Conservation (phyloP, 2,888 invertebrate genomes). For the Mantis religiosa region DNA sequence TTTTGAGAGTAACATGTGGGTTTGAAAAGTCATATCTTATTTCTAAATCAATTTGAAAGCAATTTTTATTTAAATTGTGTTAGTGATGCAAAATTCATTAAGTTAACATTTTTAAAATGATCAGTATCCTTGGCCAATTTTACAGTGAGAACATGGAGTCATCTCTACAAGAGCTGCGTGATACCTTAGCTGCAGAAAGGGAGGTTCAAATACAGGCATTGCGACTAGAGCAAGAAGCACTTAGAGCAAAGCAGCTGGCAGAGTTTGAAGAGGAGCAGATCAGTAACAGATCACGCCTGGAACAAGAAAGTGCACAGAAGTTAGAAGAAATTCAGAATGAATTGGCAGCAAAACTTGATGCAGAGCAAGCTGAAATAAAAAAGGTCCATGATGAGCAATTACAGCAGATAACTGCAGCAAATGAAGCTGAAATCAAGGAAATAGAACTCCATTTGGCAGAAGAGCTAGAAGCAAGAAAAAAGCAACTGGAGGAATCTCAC, state of each 20-base stretch:
- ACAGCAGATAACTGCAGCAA: not conserved
- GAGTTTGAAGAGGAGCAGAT: slow-evolving; percentile 46
- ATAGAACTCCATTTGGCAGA: slow-evolving; percentile 21
- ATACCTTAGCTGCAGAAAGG: slow-evolving; percentile 1
- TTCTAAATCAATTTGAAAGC: not conserved
- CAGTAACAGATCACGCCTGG: slow-evolving; percentile 35
- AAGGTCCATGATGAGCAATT: not conserved
- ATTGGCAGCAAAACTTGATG: slow-evolving; percentile 41
- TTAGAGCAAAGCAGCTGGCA: slow-evolving; percentile 37
- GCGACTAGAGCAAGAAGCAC: slow-evolving; percentile 35
- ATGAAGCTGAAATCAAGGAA: slow-evolving; percentile 22
- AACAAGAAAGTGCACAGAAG: slow-evolving; percentile 1
- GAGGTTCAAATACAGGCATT: slow-evolving; percentile 4
- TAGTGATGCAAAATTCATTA: too few relatives aligned
- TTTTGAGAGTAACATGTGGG: too few relatives aligned
- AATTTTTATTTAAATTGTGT: not conserved
- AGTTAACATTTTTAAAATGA: not conserved
- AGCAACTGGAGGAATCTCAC: slow-evolving; percentile 13
- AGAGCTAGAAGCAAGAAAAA: slow-evolving; percentile 19
- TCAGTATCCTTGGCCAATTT: not conserved
- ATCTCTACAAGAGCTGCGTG: slow-evolving; percentile 14
- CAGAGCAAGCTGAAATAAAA: not conserved
- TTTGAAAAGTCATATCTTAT: not conserved
- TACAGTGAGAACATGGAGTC: slow-evolving; percentile 14
- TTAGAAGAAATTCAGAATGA: not conserved